Percentiles rank a stretch among this genome's conserved stretches.
phyloP scores from a whole-genome alignment of 1,140 invertebrate species.

The Thalassaphorura encarpata region DNA sequence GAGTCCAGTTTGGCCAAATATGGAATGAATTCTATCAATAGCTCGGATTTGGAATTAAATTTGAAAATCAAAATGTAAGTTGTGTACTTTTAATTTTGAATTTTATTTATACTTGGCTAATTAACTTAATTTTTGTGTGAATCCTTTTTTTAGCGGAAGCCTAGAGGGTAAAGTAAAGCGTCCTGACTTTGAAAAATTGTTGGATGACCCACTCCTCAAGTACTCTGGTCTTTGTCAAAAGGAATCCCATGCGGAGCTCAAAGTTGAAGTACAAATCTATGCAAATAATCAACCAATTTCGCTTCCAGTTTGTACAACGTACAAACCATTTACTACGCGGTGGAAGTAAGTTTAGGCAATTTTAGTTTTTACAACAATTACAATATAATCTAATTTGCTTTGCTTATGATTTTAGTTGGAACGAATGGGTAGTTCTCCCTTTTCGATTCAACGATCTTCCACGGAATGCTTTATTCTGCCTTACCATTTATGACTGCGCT shows the following conservation, averaged over 20 bases:
- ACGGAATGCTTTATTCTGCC: slow-evolving; percentile 71
- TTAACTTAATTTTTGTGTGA: neutral
- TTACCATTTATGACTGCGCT: slow-evolving; percentile 88
- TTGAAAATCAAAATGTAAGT: slow-evolving; percentile 90
- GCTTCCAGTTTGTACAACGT: slow-evolving; percentile 79
- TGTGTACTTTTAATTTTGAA: no score
- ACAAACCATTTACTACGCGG: slow-evolving; percentile 82
- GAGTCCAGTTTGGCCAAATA: no score
- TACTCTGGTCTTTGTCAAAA: slow-evolving; percentile 78
- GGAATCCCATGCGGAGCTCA: slow-evolving; percentile 67
- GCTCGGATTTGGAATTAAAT: slow-evolving; percentile 73
- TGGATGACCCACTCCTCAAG: slow-evolving; percentile 78
- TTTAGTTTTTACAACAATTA: no score
- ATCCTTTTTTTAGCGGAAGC: slow-evolving; percentile 62
- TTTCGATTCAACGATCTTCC: slow-evolving; percentile 86
- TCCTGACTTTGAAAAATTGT: slow-evolving; percentile 75
- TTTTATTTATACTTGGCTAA: no score
- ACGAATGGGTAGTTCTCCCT: slow-evolving; percentile 92
- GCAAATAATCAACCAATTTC: slow-evolving; percentile 71
- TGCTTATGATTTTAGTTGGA: slow-evolving; percentile 59
- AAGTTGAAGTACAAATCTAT: slow-evolving; percentile 78
- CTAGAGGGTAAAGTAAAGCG: slow-evolving; percentile 78
- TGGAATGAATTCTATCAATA: no score
- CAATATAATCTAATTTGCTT: no score
- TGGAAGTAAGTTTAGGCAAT: slow-evolving; percentile 69